Evolutionary conservation across 92 coral and sea anemone genomes (phyloP).

Genomic region (Muricea muricata): DNA sequence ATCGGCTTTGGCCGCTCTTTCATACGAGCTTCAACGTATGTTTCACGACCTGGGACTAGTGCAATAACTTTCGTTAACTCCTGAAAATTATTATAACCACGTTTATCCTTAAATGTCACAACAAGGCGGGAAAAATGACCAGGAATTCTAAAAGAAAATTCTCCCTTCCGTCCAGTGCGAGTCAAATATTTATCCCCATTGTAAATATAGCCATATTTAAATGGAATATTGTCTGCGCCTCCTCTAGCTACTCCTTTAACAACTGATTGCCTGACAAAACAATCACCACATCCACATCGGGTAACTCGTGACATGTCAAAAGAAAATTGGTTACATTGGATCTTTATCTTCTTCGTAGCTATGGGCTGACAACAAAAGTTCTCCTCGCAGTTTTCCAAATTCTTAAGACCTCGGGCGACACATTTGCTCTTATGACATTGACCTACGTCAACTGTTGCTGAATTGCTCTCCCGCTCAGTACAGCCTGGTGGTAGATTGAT

Average conservation of each 20-base stretch:
- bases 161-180: conserved; percentile 38
- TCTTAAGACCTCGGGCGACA: conserved; percentile 5
- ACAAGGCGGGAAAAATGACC: conserved; percentile 40
- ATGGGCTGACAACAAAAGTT: conserved; percentile 40
- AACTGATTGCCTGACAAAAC: not conserved
- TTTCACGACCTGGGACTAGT: conserved; percentile 39
- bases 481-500: conserved; percentile 58
- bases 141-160: conserved; percentile 34
- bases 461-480: conserved; percentile 13
- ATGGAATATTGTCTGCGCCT: conserved; percentile 33
- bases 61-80: conserved; percentile 50
- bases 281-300: conserved; percentile 50
- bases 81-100: conserved; percentile 23
- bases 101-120: conserved; percentile 46
- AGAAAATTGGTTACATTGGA: conserved; percentile 10
- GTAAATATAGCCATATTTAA: conserved; percentile 39
- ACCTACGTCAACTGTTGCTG: conserved; percentile 39
- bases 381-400: not conserved
- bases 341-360: not conserved
- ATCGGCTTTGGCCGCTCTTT: conserved; percentile 44
- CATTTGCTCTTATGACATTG: conserved; percentile 39
- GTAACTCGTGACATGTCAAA: conserved; percentile 24
- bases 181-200: conserved; percentile 11
- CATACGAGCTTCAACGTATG: conserved; percentile 36
- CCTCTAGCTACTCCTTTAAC: conserved; percentile 53